Evolutionary conservation across 30 jellyfish, hydroid and myxozoan genomes (phyloP).

Genomic region (Cassiopea andromeda): DNA sequence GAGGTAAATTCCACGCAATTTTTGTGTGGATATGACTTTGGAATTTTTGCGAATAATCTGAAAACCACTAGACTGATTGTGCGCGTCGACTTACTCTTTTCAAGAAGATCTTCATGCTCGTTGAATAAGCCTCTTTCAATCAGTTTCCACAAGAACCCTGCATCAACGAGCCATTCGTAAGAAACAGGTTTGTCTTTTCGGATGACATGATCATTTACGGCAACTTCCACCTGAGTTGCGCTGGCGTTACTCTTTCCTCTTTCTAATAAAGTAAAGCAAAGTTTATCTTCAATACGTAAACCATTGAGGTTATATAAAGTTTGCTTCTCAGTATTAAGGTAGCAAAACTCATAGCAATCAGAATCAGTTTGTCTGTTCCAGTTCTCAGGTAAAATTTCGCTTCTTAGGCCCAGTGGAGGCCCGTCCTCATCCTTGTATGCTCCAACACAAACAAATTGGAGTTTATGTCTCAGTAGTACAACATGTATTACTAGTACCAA

Average conservation of each 20-base stretch:
- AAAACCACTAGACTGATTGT: neutral
- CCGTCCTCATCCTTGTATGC: neutral
- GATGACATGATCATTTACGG: constrained; percentile 24
- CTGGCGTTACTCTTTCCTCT: constrained; percentile 39
- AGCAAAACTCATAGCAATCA: constrained; percentile 62
- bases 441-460: constrained; percentile 33
- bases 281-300: constrained; percentile 37
- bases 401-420: neutral
- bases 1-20: too few species aligned
- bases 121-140: constrained; percentile 48
- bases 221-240: constrained; percentile 38
- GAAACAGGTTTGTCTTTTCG: constrained; percentile 43
- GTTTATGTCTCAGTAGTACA: constrained; percentile 44
- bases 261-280: constrained; percentile 27
- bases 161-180: constrained; percentile 41
- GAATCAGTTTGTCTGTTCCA: constrained; percentile 65
- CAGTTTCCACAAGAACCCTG: constrained; percentile 38
- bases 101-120: constrained; percentile 41
- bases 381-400: constrained; percentile 44
- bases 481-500: constrained; percentile 32
- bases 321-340: constrained; percentile 9
- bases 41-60: too few species aligned
- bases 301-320: constrained; percentile 13
- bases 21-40: too few species aligned
- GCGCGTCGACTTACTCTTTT: constrained; percentile 30